Base-by-base conservation (phyloP, 2,888 invertebrate genomes). In the Drosophila anomalipes region DNA sequence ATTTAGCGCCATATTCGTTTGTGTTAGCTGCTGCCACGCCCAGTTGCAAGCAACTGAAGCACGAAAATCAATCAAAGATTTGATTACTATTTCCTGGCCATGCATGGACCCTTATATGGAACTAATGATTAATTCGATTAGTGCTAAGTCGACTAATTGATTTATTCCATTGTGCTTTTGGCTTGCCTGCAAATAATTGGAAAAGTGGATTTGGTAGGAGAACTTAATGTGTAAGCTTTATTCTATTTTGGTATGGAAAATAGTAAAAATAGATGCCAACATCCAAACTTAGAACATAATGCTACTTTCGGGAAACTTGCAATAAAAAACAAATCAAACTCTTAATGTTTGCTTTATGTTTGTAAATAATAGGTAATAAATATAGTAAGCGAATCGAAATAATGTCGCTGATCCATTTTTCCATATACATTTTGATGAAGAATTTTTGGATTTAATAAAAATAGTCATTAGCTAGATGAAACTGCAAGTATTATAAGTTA, bases 1-100 rank as follows among this genome's bases (percentile, higher is more conserved):
- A 76, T 69, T 82, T 83, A 62, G 37, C 52, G 35, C 89, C 86
- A 81, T 88, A 88, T 86, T 70, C 66, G 90, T 51, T 71, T 71
- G 86, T 47, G 30, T 49, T 56, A 32, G 67, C 66, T 59, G 37
- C 47, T 51, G 81, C 68, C 89, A 73, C 81, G 81, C 90, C 90
- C 62, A 56, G 52, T 16, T 51, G 49, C 67, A 59, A 62, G 52
- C 66, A 77, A 86, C 57, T 83, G 89, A 79, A 81, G 71, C 86
- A 83, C 73, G 61, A 79, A 83, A 73, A 70, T 76, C 66, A 49
- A 70, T 63, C 58, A 68, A 52, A 62, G 63, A 56, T 70, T 71
- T 79, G 28, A 56, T 58, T 67, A 74, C 69, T 54, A 41, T 75
- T 78, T 57, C 60, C 59, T 47, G 37, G 63, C 56, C 72, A 65